Conservation (phyloP, 2,797 vertebrate genomes). For the Eulemur albifrons region DNA sequence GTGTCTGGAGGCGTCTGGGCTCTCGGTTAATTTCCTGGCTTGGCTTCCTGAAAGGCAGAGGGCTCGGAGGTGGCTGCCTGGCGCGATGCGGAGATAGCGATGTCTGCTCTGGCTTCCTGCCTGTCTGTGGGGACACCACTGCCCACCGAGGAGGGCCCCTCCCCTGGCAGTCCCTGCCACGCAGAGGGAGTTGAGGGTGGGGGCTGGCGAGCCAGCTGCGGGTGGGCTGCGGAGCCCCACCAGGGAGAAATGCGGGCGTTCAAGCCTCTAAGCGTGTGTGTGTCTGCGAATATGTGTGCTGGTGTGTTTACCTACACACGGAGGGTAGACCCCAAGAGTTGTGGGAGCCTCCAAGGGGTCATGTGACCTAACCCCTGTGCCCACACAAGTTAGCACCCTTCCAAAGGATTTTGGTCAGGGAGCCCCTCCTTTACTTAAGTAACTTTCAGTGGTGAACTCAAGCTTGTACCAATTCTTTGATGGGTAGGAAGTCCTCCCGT, state of each 20-base stretch:
- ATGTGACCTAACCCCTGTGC: neutral
- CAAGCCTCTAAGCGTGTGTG: neutral
- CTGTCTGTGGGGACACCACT: neutral
- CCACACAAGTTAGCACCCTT: neutral
- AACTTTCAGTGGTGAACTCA: neutral
- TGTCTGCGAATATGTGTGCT: neutral
- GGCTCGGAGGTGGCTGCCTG: constrained; percentile 11
- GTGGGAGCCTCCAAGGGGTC: neutral
- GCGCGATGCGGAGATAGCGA: constrained; percentile 53
- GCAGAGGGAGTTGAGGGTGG: neutral
- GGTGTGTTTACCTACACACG: neutral
- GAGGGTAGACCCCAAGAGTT: neutral
- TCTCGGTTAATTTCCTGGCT: constrained; percentile 75
- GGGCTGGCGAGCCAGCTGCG: neutral
- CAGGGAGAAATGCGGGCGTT: neutral
- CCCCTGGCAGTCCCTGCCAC: neutral
- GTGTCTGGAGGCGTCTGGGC: neutral
- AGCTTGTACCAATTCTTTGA: neutral
- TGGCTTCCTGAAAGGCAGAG: constrained; percentile 47
- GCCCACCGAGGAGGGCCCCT: neutral
- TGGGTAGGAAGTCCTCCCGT: neutral
- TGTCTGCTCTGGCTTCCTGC: constrained; percentile 53
- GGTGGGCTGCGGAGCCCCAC: neutral
- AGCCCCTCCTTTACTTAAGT: neutral
- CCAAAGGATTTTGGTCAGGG: neutral